A percentile compares a stretch with the other conserved stretches of the same genome.
These are phyloP conservation scores for Pangasius djambal DNA, from an alignment of 2,797 vertebrate genomes.

Conservation along the genomic window DNA sequence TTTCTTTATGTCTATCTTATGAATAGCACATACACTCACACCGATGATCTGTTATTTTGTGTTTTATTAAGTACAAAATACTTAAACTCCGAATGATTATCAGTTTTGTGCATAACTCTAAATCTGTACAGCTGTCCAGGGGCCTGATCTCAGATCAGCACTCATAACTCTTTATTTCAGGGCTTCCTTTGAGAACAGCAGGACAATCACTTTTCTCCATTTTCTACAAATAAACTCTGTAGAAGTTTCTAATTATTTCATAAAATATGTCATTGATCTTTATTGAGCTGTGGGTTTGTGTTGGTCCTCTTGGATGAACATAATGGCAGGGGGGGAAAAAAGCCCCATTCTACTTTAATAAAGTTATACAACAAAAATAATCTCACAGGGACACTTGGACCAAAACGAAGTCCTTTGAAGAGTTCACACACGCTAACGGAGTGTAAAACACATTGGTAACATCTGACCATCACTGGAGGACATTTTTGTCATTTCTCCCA, in stretches of 20 bases:
- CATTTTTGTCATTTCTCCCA: slow-evolving; percentile 26
- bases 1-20: background rate
- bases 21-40: background rate
- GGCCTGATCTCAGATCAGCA: slow-evolving; percentile 3
- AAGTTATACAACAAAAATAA: slow-evolving; percentile 51
- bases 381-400: slow-evolving; percentile 35
- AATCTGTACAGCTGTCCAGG: background rate
- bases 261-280: slow-evolving; percentile 58
- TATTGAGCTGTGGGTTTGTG: slow-evolving; percentile 66
- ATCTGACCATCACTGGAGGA: slow-evolving; percentile 46
- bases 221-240: background rate
- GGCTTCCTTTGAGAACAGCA: background rate
- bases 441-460: slow-evolving; percentile 52
- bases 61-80: background rate
- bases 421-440: slow-evolving; percentile 22
- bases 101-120: background rate
- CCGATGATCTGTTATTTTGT: background rate
- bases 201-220: slow-evolving; percentile 28
- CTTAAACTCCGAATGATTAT: background rate
- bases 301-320: slow-evolving; percentile 75
- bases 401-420: slow-evolving; percentile 39
- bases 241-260: slow-evolving; percentile 57
- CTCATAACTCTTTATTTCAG: background rate
- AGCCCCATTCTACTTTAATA: slow-evolving; percentile 60
- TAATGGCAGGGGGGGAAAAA: slow-evolving; percentile 49